Evolutionary conservation across 1,140 invertebrate species (phyloP), one percentile per base, ranked within the genome.

Genomic region (Drosophila biarmipes): DNA sequence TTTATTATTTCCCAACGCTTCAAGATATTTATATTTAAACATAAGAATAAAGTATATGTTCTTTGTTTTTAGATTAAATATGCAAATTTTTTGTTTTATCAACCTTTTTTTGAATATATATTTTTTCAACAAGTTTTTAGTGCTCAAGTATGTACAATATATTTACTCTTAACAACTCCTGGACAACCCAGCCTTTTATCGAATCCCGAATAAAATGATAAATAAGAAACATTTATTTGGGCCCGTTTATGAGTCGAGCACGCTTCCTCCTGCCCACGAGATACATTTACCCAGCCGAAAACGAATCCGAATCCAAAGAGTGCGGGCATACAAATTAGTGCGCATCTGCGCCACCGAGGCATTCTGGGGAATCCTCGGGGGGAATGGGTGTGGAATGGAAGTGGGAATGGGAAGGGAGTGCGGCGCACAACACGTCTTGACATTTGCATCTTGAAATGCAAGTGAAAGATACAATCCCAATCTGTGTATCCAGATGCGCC

Each of bases 391-490:
- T 31, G 3, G 17, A 17, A 19, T 10, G 17, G 17, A 11, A 2
- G 2, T 31, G 40, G 10, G 17, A 4, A 17, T 4, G 43, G 42
- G 55, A 49, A 52, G 21, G 34, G 24, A 24, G 31, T 53, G 21
- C 42, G 59, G 55, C 61, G 56, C 24, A 73, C 67, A 63, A 76
- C 56, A 66, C 78, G 67, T 77, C 73, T 80, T 89, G 84, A 89
- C 84, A 89, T 84, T 89, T 89, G 80, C 74, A 89, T 80, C 79
- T 74, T 89, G 84, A 89, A 89, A 89, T 89, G 85, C 86, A 89
- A 89, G 76, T 89, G 84, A 80, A 89, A 84, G 85, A 89, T 89
- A 89, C 80, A 89, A 84, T 89, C 85, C 80, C 84, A 89, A 89
- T 89, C 79, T 90, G 80, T 89, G 80, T 84, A 84, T 72, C 84